These are phyloP conservation scores for Microcebus tavaratra DNA, from an alignment of 2,113 vertebrate species.

Conservation along the genomic window DNA sequence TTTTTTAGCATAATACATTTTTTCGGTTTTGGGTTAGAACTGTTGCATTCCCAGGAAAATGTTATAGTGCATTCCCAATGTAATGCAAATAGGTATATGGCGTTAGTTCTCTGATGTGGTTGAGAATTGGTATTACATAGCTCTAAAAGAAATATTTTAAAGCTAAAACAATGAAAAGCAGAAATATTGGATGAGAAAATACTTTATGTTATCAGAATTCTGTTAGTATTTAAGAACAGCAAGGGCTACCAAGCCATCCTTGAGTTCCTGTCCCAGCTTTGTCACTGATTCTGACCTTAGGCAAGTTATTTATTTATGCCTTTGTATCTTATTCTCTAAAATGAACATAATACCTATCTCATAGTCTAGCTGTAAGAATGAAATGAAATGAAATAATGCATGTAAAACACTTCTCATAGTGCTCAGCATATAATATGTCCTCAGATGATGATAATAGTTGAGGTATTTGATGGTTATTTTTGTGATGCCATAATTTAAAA, in stretches of 20 bases:
- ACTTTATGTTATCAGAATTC: conserved; percentile 8
- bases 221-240: background rate
- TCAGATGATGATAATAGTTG: background rate
- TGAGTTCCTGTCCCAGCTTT: background rate
- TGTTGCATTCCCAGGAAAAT: background rate
- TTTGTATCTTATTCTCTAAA: background rate
- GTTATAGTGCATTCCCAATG: background rate
- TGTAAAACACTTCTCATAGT: background rate
- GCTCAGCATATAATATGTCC: background rate
- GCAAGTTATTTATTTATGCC: background rate
- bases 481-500: background rate
- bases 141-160: conserved; percentile 40
- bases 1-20: background rate
- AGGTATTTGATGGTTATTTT: background rate
- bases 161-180: conserved; percentile 36
- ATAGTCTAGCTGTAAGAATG: background rate
- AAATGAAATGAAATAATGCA: background rate
- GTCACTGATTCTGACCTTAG: background rate
- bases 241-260: background rate
- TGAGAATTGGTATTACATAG: background rate
- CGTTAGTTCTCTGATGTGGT: conserved; percentile 27
- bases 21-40: conserved; percentile 41
- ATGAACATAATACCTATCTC: background rate
- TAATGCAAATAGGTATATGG: background rate
- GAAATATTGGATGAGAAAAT: background rate